These are phyloP conservation scores for Ophioninae sp. DNA, from an alignment of 2,888 invertebrate species.

Conservation along the genomic window DNA sequence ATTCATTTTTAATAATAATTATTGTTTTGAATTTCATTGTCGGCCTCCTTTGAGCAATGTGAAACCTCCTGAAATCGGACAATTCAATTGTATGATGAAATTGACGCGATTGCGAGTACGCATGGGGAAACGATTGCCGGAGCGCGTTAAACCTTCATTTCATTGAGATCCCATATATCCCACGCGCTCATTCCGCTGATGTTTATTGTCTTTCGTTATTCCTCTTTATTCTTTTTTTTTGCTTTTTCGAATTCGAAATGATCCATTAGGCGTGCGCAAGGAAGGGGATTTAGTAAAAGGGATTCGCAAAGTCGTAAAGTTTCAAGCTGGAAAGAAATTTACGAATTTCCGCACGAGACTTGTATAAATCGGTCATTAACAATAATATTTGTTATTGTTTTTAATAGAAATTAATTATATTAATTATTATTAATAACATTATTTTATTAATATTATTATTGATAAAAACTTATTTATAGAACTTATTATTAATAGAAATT, in stretches of 20 bases:
- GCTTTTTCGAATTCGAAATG: background rate
- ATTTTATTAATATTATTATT: no score
- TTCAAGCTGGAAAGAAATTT: no score
- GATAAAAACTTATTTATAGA: no score
- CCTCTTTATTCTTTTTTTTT: background rate
- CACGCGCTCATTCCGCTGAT: background rate
- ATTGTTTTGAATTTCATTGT: background rate
- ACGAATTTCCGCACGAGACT: no score
- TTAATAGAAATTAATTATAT: no score
- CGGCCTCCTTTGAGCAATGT: constrained; percentile 54
- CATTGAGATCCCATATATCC: constrained; percentile 57
- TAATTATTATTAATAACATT: no score
- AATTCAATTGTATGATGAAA: constrained; percentile 66
- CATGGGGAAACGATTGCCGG: constrained; percentile 50
- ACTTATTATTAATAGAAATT: no score
- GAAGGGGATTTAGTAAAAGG: background rate
- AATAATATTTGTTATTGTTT: no score
- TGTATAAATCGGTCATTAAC: no score
- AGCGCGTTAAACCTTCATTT: constrained; percentile 63
- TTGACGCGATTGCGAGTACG: constrained; percentile 59
- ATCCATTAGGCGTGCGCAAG: background rate
- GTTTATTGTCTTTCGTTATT: background rate
- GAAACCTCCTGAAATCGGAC: constrained; percentile 61
- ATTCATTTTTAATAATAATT: background rate
- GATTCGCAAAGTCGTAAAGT: background rate